Percentiles rank a stretch among this genome's conserved stretches.
phyloP scores from a whole-genome alignment of 2,113 vertebrate genomes.

The Cygnus atratus region DNA sequence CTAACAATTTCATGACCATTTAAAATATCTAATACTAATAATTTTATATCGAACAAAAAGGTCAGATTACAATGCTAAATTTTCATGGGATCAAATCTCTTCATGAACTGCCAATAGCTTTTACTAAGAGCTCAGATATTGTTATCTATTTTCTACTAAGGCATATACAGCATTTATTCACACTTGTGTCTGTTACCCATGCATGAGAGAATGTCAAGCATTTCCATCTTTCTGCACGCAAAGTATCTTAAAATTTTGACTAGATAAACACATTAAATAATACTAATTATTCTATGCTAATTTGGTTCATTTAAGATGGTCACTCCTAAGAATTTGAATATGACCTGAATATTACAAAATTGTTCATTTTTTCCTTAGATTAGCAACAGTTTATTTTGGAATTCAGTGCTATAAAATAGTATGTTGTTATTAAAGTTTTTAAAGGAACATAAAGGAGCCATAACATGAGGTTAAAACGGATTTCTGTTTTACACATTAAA shows the following conservation, averaged over 20 bases:
- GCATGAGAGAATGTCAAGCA: not conserved
- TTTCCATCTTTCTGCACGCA: not conserved
- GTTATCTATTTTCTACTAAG: not conserved
- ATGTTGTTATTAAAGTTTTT: not conserved
- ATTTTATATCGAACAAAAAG: not conserved
- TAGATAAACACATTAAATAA: not conserved
- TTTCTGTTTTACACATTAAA: not conserved
- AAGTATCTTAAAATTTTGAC: not conserved
- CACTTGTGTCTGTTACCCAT: not conserved
- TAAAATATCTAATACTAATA: not conserved
- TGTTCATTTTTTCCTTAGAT: not conserved
- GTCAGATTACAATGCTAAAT: not conserved
- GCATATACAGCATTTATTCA: not conserved
- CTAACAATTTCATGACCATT: not conserved
- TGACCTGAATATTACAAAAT: not conserved
- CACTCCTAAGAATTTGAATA: not conserved
- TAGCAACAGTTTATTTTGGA: not conserved
- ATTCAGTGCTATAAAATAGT: not conserved
- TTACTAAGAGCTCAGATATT: not conserved
- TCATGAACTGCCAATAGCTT: not conserved
- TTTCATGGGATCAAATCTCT: not conserved
- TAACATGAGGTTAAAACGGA: not conserved
- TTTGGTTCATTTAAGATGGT: not conserved
- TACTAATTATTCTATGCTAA: not conserved
- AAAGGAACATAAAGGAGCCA: not conserved